Conservation (phyloP, 1,140 invertebrate genomes). For the Drosophila repletoides region DNA sequence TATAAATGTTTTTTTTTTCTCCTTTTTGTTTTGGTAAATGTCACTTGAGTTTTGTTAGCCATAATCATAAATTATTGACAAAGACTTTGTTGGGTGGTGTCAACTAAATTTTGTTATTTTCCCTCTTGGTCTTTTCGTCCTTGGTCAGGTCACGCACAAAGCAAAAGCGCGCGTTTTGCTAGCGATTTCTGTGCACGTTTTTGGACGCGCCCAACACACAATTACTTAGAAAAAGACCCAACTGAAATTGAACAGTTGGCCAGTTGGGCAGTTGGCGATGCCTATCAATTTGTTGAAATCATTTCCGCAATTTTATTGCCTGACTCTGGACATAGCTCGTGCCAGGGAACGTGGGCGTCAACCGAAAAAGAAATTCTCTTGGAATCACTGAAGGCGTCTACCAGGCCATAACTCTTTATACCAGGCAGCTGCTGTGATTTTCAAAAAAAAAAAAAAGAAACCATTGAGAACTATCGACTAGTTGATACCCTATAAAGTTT, state of each 20-base stretch:
- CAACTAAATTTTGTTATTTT: conserved; percentile 38
- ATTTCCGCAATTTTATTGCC: conserved; percentile 79
- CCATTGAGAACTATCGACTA: too few species aligned
- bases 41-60: conserved; percentile 7
- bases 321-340: conserved; percentile 44
- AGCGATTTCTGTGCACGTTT: conserved; percentile 22
- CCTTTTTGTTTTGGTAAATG: too few species aligned
- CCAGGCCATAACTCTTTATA: conserved; percentile 59
- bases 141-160: conserved; percentile 42
- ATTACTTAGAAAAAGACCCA: conserved; percentile 42
- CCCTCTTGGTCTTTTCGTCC: conserved; percentile 23
- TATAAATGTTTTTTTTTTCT: conserved; percentile 9
- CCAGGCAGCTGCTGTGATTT: conserved; percentile 36
- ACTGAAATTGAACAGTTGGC: background rate
- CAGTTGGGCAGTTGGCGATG: conserved; percentile 21
- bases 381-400: conserved; percentile 32
- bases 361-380: conserved; percentile 42
- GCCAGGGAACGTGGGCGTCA: conserved; percentile 58
- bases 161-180: conserved; percentile 12
- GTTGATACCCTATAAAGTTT: too few species aligned
- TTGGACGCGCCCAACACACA: conserved; percentile 40
- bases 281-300: conserved; percentile 78
- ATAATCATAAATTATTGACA: conserved; percentile 49
- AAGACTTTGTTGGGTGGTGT: conserved; percentile 13
- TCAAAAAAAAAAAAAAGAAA: too few species aligned